Evolutionary conservation across 2,888 invertebrate species (phyloP).

Genomic region (Rugalucina vietnamica): DNA sequence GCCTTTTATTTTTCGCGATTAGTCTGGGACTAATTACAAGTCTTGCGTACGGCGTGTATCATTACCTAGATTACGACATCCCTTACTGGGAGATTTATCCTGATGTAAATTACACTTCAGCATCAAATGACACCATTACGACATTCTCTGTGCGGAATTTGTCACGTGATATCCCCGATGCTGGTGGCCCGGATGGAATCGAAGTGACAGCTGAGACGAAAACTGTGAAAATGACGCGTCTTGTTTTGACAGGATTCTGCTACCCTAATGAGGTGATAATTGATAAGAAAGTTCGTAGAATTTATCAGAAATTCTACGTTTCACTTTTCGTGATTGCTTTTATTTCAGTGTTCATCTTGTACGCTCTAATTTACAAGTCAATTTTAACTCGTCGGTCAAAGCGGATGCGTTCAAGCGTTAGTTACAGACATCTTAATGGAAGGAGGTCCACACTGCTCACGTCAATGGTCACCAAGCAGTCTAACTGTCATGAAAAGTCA

Average conservation of each 20-base stretch:
- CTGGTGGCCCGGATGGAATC: not conserved
- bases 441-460: slow-evolving; percentile 36
- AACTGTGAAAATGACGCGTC: not conserved
- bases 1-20: slow-evolving; percentile 48
- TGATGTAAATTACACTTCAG: not conserved
- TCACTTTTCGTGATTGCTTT: slow-evolving; percentile 64
- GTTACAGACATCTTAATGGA: slow-evolving; percentile 28
- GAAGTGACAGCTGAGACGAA: not conserved
- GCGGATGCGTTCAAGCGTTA: slow-evolving; percentile 44
- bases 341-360: slow-evolving; percentile 59
- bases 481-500: slow-evolving; percentile 8
- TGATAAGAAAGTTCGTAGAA: slow-evolving; percentile 43
- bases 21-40: slow-evolving; percentile 55
- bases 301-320: slow-evolving; percentile 65
- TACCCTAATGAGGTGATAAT: slow-evolving; percentile 59
- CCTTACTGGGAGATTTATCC: not conserved
- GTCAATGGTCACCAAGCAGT: slow-evolving; percentile 24
- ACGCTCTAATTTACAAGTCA: slow-evolving; percentile 63
- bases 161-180: not conserved
- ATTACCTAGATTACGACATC: slow-evolving; percentile 32
- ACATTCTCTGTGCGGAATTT: not conserved
- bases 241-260: slow-evolving; percentile 56
- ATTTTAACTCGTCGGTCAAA: slow-evolving; percentile 56
- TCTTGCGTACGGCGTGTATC: slow-evolving; percentile 58
- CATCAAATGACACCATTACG: not conserved